Base-by-base conservation (phyloP, 2,113 vertebrate genomes). In the Lipophrys pholis region DNA sequence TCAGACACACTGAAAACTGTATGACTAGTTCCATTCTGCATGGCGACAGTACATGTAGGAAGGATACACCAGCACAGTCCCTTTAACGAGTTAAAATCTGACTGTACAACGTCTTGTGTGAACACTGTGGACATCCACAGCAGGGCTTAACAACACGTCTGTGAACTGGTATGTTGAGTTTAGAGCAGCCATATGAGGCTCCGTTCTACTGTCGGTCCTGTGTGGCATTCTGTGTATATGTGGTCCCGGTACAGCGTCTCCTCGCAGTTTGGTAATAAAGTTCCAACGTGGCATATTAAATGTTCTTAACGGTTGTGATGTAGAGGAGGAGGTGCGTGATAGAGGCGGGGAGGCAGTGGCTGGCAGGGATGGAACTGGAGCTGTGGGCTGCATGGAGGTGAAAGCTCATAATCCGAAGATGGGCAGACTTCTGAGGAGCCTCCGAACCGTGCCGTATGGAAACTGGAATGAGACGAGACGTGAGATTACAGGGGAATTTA, bases 361-460 rank as follows among this genome's bases (percentile, higher is more conserved):
- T 46, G 59, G 52, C 74, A 43, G 71, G 12, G 42, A 11, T 43
- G 39, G 40, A 67, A 58, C 0, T 82, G 73, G 5, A 53, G 12
- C 0, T 63, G 17, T 1, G 91, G 90, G 60, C 91, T 91, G 9
- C 50, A 55, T 8, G 80, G 76, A 50, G 76, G 83, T 36, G 86
- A 88, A 51, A 69, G 53, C 49, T 93, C 90, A 0, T 87, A 80
- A 10, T 93, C 91, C 4, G 90, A 91, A 35, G 73, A 83, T 38
- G 70, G 71, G 36, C 76, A 70, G 49, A n/a, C 61, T 50, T 55
- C 70, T 6, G 64, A 61, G 21, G 42, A 48, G 56, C 81, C 51
- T 21, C 21, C 48, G 71, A 56, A 71, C 14, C 11, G 43, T 21
- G 71, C 6, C 11, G 17, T 45, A 11, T 56, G 78, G 39, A 80